Base-by-base conservation (phyloP, 2,888 invertebrate genomes). In the Dynastes hyllus region DNA sequence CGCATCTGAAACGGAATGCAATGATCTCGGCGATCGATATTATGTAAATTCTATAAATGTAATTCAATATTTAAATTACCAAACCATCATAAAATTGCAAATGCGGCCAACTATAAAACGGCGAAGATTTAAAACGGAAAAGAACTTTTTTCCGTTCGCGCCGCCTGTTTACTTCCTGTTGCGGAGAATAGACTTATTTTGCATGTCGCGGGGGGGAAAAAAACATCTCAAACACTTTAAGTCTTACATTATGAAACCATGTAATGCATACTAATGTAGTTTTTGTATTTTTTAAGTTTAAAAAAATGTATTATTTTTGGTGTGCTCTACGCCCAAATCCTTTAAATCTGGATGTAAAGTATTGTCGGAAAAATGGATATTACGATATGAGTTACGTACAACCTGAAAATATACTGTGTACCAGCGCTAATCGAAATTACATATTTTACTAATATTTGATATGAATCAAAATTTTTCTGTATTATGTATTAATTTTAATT, bases 71-170 rank as follows among this genome's bases (percentile, higher is more conserved):
- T 80, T 75, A 80, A 80, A 80, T 80, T 80, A 75, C 70, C 70
- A 66, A 71, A 55, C 76, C 71, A 71, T 76, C 70, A 75, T 76
- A 76, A 78, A 81, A 80, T 81, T 84, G 81, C 78, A 83, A 83
- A 85, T 78, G 81, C 84, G 82, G 80, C 83, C 83, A 83, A 83
- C 84, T 86, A 85, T 85, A 83, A 85, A 87, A 86, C 84, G 85
- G 85, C 84, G 85, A 85, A 85, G 85, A 86, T 86, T 86, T 85
- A 87, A 85, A 85, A 85, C 86, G 87, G 87, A 87, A 86, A 85
- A 81, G 84, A 83, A 84, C 85, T 86, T 86, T 87, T 86, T 86
- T 84, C 82, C 82, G 73, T 80, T 80, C 84, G 84, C 85, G 83
- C 82, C 81, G 83, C 83, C 84, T 86, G 85, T 85, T 85, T 85